Evolutionary conservation across 2,797 vertebrate species (phyloP), one percentile per base, ranked within the genome.

Genomic region (Apogon talboti): DNA sequence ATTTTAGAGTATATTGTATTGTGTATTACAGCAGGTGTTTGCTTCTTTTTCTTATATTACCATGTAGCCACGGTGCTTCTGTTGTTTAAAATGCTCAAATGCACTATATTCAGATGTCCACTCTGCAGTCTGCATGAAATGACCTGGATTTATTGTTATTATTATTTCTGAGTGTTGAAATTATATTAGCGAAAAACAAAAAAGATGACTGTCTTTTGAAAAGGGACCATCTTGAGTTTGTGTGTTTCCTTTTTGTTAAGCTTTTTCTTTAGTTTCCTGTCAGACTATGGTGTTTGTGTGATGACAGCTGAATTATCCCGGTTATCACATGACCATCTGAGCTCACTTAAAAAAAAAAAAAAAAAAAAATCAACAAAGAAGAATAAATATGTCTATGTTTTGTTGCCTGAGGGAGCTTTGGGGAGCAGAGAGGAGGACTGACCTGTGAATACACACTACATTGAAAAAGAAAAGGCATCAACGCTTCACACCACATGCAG

Each of bases 381-480:
- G 12, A 63, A 35, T 44, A 60, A 46, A 46, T 52, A 60, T 63
- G 16, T 63, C 30, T 57, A 9, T 76, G 64, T 78, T 75, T 13
- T 0, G 41, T 83, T 83, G 57, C 70, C 66, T 71, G 70, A 73
- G 63, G 63, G 66, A 75, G 68, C 62, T 4, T 67, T 12, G 2
- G 38, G 54, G 61, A 50, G 56, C 35, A 54, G 48, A 64, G 60
- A 71, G 51, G 61, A 82, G 56, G 71, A 77, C 73, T 81, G 79
- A 84, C 76, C 71, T 87, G 84, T 88, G 73, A 78, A 87, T 78
- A 86, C 79, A 76, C 86, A 89, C 81, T 87, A 87, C 85, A 74
- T 82, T 62, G 41, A 74, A 46, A 51, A 33, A 46, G 35, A 62
- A 60, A 81, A 59, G 41, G 28, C 69, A 69, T 81, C 70, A 56